These are phyloP conservation scores for Xanthia togata DNA, from an alignment of 2,888 invertebrate species.

Conservation along the genomic window DNA sequence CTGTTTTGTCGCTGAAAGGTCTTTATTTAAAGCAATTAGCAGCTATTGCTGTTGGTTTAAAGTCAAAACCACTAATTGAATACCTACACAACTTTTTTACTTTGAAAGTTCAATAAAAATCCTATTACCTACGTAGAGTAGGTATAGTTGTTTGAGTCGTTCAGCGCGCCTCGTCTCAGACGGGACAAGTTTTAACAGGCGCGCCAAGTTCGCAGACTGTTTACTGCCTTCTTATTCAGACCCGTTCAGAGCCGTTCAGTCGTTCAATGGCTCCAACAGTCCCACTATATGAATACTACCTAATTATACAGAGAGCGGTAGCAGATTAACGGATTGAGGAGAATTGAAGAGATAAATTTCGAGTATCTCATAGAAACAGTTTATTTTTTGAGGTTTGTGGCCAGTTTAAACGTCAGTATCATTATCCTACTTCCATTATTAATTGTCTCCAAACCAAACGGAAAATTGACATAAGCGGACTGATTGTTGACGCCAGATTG, in stretches of 20 bases:
- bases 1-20: neutral
- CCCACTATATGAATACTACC: slow-evolving; percentile 23
- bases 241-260: slow-evolving; percentile 32
- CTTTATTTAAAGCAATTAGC: neutral
- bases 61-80: neutral
- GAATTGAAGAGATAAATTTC: neutral
- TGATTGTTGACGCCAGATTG: neutral
- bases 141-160: slow-evolving; percentile 15
- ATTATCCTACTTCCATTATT: neutral
- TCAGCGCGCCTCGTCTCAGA: slow-evolving; percentile 13
- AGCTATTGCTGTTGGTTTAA: neutral
- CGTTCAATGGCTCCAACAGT: slow-evolving; percentile 20
- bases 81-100: neutral
- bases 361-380: neutral
- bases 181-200: slow-evolving; percentile 66
- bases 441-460: too few relatives aligned
- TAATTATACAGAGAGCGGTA: slow-evolving; percentile 14
- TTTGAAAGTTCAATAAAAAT: slow-evolving; percentile 37
- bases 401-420: too few relatives aligned
- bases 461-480: neutral
- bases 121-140: slow-evolving; percentile 20
- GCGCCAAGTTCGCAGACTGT: slow-evolving; percentile 62
- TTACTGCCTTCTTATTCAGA: slow-evolving; percentile 59
- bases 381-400: neutral
- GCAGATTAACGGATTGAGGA: slow-evolving; percentile 19